Conservation (phyloP, 2,113 vertebrate genomes). For the Sakesphorus luctuosus region DNA sequence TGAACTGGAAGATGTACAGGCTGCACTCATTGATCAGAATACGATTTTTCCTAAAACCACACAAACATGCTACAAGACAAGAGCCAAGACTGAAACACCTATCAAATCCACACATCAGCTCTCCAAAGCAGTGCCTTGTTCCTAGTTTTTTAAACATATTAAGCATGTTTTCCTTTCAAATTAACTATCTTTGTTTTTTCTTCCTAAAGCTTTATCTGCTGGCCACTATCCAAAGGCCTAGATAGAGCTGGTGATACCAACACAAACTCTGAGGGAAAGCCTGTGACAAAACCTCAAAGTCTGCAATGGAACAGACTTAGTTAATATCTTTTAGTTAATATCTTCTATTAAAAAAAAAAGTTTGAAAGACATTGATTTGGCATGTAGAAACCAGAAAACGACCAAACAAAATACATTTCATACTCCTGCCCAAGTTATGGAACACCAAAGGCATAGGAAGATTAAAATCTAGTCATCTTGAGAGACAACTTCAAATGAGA, state of each 20-base stretch:
- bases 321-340: background rate
- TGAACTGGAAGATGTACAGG: background rate
- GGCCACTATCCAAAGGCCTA: background rate
- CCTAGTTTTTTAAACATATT: background rate
- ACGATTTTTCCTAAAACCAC: background rate
- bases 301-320: background rate
- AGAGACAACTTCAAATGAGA: background rate
- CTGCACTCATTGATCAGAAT: background rate
- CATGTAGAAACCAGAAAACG: background rate
- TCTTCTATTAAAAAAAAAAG: background rate
- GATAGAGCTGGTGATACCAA: background rate
- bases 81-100: background rate
- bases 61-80: background rate
- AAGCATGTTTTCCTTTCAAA: background rate
- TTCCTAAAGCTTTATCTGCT: background rate
- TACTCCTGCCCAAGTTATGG: background rate
- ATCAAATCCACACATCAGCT: background rate
- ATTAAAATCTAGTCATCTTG: background rate
- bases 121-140: background rate
- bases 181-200: background rate
- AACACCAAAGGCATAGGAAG: background rate
- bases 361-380: background rate
- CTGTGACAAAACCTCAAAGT: background rate
- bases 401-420: background rate
- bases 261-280: background rate